These are phyloP conservation scores for Hyalella azteca DNA, from an alignment of 2,888 invertebrate species.

Conservation along the genomic window DNA sequence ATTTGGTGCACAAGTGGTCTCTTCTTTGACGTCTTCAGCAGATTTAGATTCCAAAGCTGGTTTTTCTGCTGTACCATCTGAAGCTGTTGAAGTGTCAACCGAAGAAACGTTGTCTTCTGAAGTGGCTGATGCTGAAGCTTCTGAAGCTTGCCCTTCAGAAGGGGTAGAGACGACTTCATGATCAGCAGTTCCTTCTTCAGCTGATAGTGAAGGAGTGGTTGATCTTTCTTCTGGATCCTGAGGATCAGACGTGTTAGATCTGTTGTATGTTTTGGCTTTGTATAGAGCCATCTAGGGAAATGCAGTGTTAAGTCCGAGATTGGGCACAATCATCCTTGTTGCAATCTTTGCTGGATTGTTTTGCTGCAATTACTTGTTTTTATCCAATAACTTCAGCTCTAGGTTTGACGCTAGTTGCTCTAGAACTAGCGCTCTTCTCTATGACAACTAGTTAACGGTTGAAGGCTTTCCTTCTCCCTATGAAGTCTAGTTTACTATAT, in stretches of 20 bases:
- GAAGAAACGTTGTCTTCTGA: not conserved
- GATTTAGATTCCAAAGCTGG: not conserved
- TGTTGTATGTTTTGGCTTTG: slow-evolving; percentile 33
- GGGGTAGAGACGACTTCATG: too few relatives aligned
- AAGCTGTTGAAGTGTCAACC: not conserved
- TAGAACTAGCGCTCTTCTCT: too few relatives aligned
- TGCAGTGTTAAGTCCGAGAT: not conserved
- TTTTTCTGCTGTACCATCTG: not conserved
- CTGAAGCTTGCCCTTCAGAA: not conserved
- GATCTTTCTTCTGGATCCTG: not conserved
- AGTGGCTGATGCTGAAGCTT: not conserved
- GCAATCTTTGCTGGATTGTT: too few relatives aligned
- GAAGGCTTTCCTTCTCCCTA: not conserved
- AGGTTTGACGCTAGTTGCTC: too few relatives aligned
- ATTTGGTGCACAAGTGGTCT: too few relatives aligned
- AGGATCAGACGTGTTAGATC: slow-evolving; percentile 4
- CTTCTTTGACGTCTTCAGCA: not conserved
- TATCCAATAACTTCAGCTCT: not conserved
- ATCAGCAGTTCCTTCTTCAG: not conserved
- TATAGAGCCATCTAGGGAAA: slow-evolving; percentile 20
- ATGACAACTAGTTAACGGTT: too few relatives aligned
- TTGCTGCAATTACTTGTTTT: not conserved
- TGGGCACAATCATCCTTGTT: not conserved
- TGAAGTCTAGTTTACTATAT: not conserved
- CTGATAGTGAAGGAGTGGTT: not conserved